A percentile compares a stretch with the other conserved stretches of the same genome.
These are phyloP conservation scores for Leptodactylus fuscus DNA, from an alignment of 2,113 vertebrate genomes.

Conservation along the genomic window DNA sequence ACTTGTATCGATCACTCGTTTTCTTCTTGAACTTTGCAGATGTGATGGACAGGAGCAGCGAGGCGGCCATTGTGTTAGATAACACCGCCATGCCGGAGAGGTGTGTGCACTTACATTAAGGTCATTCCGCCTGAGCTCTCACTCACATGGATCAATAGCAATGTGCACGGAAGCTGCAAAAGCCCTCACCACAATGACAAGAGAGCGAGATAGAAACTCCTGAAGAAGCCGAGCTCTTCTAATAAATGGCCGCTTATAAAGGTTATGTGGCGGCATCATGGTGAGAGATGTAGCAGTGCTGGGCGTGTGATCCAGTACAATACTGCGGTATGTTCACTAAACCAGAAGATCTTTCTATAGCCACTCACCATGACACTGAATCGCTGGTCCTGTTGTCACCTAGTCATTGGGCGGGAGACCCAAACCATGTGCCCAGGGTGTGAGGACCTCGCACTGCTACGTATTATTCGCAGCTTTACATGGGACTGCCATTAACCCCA, in stretches of 20 bases:
- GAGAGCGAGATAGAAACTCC: too few relatives aligned
- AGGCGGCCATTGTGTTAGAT: background rate
- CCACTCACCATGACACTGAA: too few relatives aligned
- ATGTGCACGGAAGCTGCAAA: background rate
- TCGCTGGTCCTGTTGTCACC: too few relatives aligned
- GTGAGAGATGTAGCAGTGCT: background rate
- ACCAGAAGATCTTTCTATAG: too few relatives aligned
- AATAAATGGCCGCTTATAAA: background rate
- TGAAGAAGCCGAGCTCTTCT: background rate
- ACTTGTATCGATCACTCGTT: slow-evolving; percentile 7
- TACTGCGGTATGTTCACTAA: too few relatives aligned
- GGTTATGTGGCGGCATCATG: background rate
- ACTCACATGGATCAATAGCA: slow-evolving; percentile 18
- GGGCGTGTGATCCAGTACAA: background rate
- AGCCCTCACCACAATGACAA: background rate
- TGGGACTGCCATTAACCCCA: too few relatives aligned
- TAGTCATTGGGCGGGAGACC: too few relatives aligned
- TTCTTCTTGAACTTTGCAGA: background rate
- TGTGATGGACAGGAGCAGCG: background rate
- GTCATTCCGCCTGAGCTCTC: background rate
- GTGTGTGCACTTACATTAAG: slow-evolving; percentile 24
- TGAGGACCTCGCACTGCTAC: too few relatives aligned
- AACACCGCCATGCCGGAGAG: background rate
- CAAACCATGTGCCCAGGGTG: too few relatives aligned
- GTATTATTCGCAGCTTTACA: too few relatives aligned